phyloP scores from a whole-genome alignment of 2,113 vertebrate species.

The Hippocampus guttulatus region DNA sequence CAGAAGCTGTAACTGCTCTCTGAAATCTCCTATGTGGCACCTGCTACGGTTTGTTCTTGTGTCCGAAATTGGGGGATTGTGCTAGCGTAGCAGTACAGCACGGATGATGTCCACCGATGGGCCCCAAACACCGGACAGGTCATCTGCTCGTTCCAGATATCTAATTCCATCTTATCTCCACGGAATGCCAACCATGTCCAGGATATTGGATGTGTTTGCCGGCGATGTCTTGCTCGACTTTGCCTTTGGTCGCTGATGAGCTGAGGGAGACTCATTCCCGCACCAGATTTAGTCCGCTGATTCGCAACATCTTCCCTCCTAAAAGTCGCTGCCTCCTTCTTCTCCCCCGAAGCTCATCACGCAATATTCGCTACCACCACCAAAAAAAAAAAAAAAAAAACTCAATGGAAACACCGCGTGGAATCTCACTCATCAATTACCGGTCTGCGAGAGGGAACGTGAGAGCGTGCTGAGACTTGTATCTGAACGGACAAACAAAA shows the following conservation, averaged over 20 bases:
- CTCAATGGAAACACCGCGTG: constrained; percentile 33
- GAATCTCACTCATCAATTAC: constrained; percentile 50
- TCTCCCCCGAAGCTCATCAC: constrained; percentile 15
- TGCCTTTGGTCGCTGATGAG: constrained; percentile 60
- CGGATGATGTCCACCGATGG: neutral
- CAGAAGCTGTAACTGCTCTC: too few relatives aligned
- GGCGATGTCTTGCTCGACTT: constrained; percentile 54
- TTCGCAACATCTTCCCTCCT: constrained; percentile 35
- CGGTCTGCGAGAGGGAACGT: constrained; percentile 15
- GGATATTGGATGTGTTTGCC: constrained; percentile 63
- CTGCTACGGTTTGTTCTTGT: neutral
- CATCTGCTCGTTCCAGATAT: constrained; percentile 39
- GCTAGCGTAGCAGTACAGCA: neutral
- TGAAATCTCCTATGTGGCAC: neutral
- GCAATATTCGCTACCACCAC: neutral
- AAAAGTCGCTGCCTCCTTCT: constrained; percentile 6
- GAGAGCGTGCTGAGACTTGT: neutral
- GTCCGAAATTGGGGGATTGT: neutral
- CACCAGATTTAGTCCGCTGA: constrained; percentile 52
- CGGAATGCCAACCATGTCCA: constrained; percentile 41
- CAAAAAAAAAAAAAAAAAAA: neutral
- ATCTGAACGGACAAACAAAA: neutral
- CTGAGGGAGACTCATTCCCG: constrained; percentile 55
- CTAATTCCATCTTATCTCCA: constrained; percentile 58
- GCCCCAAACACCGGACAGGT: constrained; percentile 33